Evolutionary conservation across 2,888 invertebrate species (phyloP).

Genomic region (Conus canariensis): DNA sequence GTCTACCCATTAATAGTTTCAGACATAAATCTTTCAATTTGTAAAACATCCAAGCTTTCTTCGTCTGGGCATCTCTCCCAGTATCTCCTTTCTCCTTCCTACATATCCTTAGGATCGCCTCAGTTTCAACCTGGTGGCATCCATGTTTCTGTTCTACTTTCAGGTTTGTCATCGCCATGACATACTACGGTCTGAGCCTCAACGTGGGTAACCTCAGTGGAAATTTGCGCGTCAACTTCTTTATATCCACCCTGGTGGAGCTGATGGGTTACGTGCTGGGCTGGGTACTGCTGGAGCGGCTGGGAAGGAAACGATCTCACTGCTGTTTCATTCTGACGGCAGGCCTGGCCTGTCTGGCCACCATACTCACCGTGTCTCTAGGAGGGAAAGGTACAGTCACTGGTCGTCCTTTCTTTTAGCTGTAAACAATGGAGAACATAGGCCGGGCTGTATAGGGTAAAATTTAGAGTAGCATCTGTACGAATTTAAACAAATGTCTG

Average conservation of each 20-base stretch:
- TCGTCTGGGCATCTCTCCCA: too few species aligned
- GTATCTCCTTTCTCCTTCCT: too few species aligned
- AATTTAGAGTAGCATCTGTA: too few species aligned
- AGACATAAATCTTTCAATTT: too few species aligned
- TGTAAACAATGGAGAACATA: neutral
- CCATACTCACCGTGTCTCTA: constrained; percentile 47
- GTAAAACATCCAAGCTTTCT: too few species aligned
- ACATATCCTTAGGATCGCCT: too few species aligned
- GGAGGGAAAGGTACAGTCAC: constrained; percentile 56
- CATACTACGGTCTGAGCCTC: constrained; percentile 91
- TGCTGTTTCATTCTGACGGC: constrained; percentile 29
- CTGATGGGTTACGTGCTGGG: constrained; percentile 60
- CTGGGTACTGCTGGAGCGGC: constrained; percentile 4
- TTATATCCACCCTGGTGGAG: constrained; percentile 84
- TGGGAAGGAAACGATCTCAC: constrained; percentile 9
- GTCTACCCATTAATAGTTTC: too few species aligned
- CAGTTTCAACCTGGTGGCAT: too few species aligned
- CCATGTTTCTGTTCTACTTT: neutral
- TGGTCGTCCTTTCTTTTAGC: too few species aligned
- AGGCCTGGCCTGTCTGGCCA: constrained; percentile 25
- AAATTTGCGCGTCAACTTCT: constrained; percentile 90
- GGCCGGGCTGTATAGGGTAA: too few species aligned
- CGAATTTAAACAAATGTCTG: too few species aligned
- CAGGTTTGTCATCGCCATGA: constrained; percentile 89
- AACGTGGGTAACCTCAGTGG: constrained; percentile 81